Conservation (phyloP, 2,113 vertebrate species). For the Barbus barbus region DNA sequence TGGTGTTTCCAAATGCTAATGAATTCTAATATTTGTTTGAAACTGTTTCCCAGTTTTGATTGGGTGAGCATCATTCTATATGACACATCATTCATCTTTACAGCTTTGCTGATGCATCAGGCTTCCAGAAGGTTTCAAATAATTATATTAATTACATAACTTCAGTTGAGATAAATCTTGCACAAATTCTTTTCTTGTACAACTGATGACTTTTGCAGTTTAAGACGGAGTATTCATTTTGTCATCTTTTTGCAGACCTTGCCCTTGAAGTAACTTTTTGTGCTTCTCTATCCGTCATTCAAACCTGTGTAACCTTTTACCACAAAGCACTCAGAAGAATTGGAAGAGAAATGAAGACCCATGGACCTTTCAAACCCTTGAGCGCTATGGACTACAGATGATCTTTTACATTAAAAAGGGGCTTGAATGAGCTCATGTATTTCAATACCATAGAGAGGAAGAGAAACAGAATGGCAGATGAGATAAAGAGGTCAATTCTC, state of each 20-base stretch:
- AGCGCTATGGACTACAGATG: not conserved
- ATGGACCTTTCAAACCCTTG: not conserved
- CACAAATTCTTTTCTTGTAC: not conserved
- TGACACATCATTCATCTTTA: not conserved
- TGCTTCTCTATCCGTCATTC: not conserved
- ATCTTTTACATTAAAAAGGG: conserved; percentile 14
- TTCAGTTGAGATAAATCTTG: not conserved
- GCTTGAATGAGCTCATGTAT: conserved; percentile 18
- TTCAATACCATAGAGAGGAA: not conserved
- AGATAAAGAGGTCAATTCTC: conserved; percentile 21
- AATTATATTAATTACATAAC: not conserved
- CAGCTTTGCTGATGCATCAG: not conserved
- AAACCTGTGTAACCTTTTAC: conserved; percentile 12
- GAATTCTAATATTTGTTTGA: conserved; percentile 1
- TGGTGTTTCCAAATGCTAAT: not conserved
- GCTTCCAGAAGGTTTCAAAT: not conserved
- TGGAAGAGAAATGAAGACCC: not conserved
- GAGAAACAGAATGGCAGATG: conserved; percentile 6
- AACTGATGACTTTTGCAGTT: not conserved
- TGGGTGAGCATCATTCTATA: not conserved
- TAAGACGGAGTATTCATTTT: not conserved
- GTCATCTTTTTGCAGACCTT: not conserved
- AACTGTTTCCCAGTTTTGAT: not conserved
- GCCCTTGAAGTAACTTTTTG: not conserved
- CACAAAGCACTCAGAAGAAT: not conserved